Evolutionary conservation across 2,797 vertebrate genomes (phyloP).

Genomic region (Gadopsis marmoratus): DNA sequence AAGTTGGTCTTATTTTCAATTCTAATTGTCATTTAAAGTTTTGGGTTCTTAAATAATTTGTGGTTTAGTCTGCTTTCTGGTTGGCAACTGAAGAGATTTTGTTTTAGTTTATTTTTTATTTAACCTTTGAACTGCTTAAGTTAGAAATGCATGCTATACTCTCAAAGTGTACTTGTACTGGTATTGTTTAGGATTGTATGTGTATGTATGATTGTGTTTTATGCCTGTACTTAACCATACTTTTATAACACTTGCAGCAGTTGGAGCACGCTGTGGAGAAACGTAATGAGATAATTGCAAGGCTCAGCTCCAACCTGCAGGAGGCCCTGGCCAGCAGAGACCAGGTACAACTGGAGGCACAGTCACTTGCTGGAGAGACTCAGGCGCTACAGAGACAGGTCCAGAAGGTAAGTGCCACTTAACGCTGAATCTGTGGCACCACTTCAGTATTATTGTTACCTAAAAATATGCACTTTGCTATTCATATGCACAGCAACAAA

Average conservation of each 20-base stretch:
- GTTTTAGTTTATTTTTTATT: background rate
- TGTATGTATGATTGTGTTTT: background rate
- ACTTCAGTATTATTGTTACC: background rate
- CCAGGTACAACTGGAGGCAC: constrained; percentile 86
- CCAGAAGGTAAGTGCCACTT: constrained; percentile 82
- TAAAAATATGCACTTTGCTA: background rate
- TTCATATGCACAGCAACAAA: background rate
- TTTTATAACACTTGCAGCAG: constrained; percentile 73
- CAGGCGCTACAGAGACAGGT: constrained; percentile 87
- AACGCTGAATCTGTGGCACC: constrained; percentile 11
- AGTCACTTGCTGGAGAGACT: constrained; percentile 82
- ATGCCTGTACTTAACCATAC: background rate
- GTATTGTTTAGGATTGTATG: background rate
- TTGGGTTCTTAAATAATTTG: background rate
- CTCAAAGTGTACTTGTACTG: background rate
- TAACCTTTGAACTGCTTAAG: background rate
- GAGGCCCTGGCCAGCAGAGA: constrained; percentile 82
- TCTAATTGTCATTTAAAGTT: background rate
- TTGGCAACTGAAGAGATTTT: background rate
- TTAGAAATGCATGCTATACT: background rate
- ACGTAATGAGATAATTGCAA: constrained; percentile 87
- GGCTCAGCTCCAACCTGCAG: constrained; percentile 86
- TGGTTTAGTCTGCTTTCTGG: background rate
- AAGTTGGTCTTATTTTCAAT: background rate
- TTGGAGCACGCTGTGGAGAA: constrained; percentile 86